Evolutionary conservation across 2,888 invertebrate genomes (phyloP).

Genomic region (Cataglyphis rosenhaueri): DNA sequence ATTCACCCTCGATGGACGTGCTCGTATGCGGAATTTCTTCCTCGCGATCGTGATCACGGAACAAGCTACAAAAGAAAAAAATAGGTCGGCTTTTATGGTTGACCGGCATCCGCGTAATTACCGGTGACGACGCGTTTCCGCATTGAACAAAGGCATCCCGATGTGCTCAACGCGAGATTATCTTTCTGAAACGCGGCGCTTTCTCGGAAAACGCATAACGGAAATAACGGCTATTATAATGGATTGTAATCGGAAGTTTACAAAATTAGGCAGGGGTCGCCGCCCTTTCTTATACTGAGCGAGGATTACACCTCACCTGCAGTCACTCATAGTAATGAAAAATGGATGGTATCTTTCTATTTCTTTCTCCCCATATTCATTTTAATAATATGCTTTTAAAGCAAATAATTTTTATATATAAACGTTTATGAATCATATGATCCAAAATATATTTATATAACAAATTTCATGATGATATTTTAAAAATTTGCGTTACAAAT

Average conservation of each 20-base stretch:
- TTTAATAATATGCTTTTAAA: neutral
- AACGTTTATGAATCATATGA: neutral
- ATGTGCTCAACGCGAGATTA: conserved; percentile 45
- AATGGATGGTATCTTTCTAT: neutral
- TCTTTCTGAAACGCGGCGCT: conserved; percentile 52
- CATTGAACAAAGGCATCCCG: conserved; percentile 58
- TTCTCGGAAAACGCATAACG: conserved; percentile 74
- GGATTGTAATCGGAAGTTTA: conserved; percentile 46
- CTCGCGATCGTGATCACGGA: conserved; percentile 35
- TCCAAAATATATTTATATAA: neutral
- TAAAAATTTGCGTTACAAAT: neutral
- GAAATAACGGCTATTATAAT: conserved; percentile 67
- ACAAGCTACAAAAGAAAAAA: conserved; percentile 62
- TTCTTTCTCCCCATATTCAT: conserved; percentile 15
- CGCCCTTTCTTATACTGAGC: conserved; percentile 5
- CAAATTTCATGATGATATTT: neutral
- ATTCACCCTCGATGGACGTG: neutral
- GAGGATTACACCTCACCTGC: conserved; percentile 33
- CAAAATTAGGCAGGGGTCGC: conserved; percentile 49
- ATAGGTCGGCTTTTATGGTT: conserved; percentile 70
- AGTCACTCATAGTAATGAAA: conserved; percentile 45
- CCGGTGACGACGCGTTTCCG: conserved; percentile 74
- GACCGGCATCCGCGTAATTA: conserved; percentile 74
- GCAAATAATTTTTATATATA: neutral
- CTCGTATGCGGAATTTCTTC: conserved; percentile 61